phyloP scores from a whole-genome alignment of 2,113 vertebrate species.

The Urocitellus parryii region DNA sequence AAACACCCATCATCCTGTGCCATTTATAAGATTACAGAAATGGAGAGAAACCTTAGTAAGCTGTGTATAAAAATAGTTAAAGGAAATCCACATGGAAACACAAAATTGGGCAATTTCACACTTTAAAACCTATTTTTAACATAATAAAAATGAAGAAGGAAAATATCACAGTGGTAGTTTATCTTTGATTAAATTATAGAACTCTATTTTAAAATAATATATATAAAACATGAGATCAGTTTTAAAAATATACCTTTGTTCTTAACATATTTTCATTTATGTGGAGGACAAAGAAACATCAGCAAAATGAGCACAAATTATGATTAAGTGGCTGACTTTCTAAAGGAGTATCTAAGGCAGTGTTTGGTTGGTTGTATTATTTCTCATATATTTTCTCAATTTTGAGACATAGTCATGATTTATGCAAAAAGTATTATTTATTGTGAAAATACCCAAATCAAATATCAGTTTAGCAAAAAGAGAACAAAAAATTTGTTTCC shows the following conservation, averaged over 20 bases:
- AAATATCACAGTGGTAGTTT: constrained; percentile 53
- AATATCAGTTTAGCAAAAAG: background rate
- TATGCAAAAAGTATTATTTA: background rate
- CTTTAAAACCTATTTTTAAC: constrained; percentile 66
- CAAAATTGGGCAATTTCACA: constrained; percentile 54
- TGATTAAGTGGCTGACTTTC: background rate
- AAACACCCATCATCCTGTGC: constrained; percentile 63
- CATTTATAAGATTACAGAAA: constrained; percentile 58
- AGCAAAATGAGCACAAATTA: constrained; percentile 10
- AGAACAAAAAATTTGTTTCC: background rate
- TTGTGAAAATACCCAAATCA: background rate
- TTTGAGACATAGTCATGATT: background rate
- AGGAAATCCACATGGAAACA: constrained; percentile 54
- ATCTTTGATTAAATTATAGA: constrained; percentile 51
- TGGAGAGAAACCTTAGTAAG: constrained; percentile 56
- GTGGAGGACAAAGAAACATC: background rate
- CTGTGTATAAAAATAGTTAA: constrained; percentile 66
- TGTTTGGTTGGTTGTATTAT: background rate
- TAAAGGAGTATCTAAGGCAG: background rate
- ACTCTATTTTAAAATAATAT: background rate
- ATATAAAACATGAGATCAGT: background rate
- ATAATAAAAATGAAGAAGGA: background rate
- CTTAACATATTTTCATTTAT: constrained; percentile 39
- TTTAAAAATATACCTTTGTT: background rate
- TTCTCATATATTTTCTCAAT: background rate